These are phyloP conservation scores for Idaea aversata DNA, from an alignment of 2,888 invertebrate species.

Conservation along the genomic window DNA sequence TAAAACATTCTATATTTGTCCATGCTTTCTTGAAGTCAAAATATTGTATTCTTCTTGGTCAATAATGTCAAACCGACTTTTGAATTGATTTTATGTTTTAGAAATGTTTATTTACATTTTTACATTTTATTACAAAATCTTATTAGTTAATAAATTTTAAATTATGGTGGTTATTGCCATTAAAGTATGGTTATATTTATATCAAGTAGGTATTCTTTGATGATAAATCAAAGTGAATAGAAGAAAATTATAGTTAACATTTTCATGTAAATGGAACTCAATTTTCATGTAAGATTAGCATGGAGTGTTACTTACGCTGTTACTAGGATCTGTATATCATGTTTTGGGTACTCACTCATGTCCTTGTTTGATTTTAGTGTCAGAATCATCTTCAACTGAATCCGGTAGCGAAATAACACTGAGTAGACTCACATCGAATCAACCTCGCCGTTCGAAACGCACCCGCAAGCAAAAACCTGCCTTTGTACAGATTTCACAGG, in stretches of 20 bases:
- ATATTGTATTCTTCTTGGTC: slow-evolving; percentile 2
- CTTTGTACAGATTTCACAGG: slow-evolving; percentile 66
- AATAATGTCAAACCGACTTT: background rate
- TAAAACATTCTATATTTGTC: background rate
- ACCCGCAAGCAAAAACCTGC: slow-evolving; percentile 68
- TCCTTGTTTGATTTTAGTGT: slow-evolving; percentile 34
- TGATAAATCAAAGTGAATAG: background rate
- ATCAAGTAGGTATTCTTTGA: too few species aligned
- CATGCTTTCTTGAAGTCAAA: background rate
- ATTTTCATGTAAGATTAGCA: background rate
- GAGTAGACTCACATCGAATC: slow-evolving; percentile 32
- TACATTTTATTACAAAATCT: background rate
- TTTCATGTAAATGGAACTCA: too few species aligned
- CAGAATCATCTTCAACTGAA: slow-evolving; percentile 68
- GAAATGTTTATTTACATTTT: background rate
- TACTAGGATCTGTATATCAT: background rate
- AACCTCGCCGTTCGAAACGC: slow-evolving; percentile 71
- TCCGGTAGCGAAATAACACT: slow-evolving; percentile 63
- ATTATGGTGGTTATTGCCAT: background rate
- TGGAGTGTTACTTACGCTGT: too few species aligned
- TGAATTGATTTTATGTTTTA: background rate
- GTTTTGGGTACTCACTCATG: slow-evolving; percentile 1
- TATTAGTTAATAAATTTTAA: background rate
- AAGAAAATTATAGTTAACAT: background rate
- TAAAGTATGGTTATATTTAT: too few species aligned